Conservation (phyloP, 2,888 invertebrate genomes). For the Drosophila fungiperda region DNA sequence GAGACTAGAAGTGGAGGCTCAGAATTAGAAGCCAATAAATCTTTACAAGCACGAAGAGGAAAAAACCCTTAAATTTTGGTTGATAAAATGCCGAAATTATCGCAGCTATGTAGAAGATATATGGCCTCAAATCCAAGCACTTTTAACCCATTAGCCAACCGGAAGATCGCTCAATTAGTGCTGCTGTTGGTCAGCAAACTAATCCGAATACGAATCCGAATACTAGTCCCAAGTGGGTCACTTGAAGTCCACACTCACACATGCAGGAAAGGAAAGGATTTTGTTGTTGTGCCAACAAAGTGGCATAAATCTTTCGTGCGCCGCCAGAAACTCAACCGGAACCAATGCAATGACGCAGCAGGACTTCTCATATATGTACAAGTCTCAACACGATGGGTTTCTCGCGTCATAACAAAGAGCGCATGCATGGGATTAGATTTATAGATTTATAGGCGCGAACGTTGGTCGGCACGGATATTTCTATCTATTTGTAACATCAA, state of each 20-base stretch:
- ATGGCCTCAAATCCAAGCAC: slow-evolving; percentile 58
- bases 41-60: slow-evolving; percentile 38
- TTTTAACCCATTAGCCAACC: slow-evolving; percentile 81
- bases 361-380: slow-evolving; percentile 38
- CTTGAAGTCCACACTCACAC: slow-evolving; percentile 35
- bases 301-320: slow-evolving; percentile 80
- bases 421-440: slow-evolving; percentile 65
- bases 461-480: slow-evolving; percentile 25
- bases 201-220: slow-evolving; percentile 19
- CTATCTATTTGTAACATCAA: slow-evolving; percentile 66
- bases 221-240: slow-evolving; percentile 78
- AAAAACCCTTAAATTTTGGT: slow-evolving; percentile 73
- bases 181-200: slow-evolving; percentile 58
- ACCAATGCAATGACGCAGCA: slow-evolving; percentile 81
- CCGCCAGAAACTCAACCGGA: slow-evolving; percentile 74
- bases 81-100: slow-evolving; percentile 80
- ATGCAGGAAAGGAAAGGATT: slow-evolving; percentile 44
- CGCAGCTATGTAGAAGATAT: slow-evolving; percentile 70
- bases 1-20: slow-evolving; percentile 30
- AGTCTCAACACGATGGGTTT: slow-evolving; percentile 61
- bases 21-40: slow-evolving; percentile 69
- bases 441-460: slow-evolving; percentile 55
- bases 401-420: slow-evolving; percentile 68
- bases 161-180: slow-evolving; percentile 83
- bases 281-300: slow-evolving; percentile 73